A percentile compares a stretch with the other conserved stretches of the same genome.
Evolutionary conservation across 2,797 vertebrate genomes (phyloP).

Genomic region (Gadopsis bispinosus): DNA sequence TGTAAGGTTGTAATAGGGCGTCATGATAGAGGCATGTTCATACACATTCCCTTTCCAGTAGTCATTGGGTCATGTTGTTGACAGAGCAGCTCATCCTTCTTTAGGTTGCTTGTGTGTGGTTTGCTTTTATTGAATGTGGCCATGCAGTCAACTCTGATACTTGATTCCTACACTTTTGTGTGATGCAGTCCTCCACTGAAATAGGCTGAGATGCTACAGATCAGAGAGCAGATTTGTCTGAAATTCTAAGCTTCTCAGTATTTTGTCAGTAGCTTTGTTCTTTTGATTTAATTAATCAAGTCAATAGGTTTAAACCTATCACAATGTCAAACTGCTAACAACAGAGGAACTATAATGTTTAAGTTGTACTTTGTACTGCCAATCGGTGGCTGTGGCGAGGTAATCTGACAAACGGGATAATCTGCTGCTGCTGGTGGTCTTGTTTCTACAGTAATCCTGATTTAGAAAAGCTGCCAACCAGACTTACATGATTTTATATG

Average conservation of each 20-base stretch:
- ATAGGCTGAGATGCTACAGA: neutral
- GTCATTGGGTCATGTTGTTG: neutral
- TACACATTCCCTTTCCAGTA: neutral
- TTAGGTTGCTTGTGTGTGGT: conserved; percentile 14
- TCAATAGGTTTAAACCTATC: neutral
- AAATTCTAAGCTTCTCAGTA: neutral
- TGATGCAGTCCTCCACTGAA: conserved; percentile 3
- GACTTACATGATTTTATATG: conserved; percentile 38
- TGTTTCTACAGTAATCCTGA: conserved; percentile 68
- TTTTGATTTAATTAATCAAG: conserved; percentile 10
- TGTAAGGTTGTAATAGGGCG: neutral
- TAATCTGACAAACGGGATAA: conserved; percentile 70
- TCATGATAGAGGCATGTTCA: neutral
- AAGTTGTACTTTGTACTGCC: conserved; percentile 21
- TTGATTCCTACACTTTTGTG: conserved; percentile 3
- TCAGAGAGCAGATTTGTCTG: neutral
- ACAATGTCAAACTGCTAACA: conserved; percentile 20
- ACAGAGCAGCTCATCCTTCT: neutral
- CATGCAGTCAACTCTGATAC: neutral
- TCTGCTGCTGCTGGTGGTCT: conserved; percentile 61
- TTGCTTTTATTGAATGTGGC: neutral
- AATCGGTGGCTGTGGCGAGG: conserved; percentile 36
- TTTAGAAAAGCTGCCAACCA: conserved; percentile 59
- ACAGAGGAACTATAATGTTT: conserved; percentile 19
- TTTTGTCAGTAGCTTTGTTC: conserved; percentile 13